These are phyloP conservation scores for Irena cyanogastra DNA, from an alignment of 2,113 vertebrate species.

Conservation along the genomic window DNA sequence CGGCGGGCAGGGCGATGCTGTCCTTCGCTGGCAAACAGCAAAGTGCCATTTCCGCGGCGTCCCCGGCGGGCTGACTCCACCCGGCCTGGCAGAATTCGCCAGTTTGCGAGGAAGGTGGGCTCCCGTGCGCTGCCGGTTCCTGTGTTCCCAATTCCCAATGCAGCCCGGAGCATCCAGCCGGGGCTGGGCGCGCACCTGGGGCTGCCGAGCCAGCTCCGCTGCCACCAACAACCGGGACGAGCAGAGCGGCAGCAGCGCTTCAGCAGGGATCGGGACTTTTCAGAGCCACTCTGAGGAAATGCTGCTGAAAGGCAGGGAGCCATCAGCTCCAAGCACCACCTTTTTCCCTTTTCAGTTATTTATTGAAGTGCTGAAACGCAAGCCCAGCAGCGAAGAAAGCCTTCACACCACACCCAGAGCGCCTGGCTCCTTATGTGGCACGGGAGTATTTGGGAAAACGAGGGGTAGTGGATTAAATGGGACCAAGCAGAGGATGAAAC, in stretches of 20 bases:
- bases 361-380: background rate
- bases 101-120: rapidly evolving
- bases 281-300: background rate
- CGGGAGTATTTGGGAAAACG: background rate
- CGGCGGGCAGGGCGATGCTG: background rate
- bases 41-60: rapidly evolving
- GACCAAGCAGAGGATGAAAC: background rate
- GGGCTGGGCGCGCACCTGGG: background rate
- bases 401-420: background rate
- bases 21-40: background rate
- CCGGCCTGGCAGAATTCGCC: background rate
- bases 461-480: background rate
- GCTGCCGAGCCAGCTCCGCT: too few species aligned
- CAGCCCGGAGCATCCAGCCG: background rate
- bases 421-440: rapidly evolving
- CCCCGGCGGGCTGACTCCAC: background rate
- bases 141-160: background rate
- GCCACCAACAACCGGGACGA: too few species aligned
- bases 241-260: too few species aligned
- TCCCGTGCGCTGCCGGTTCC: background rate
- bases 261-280: background rate
- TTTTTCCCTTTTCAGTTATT: background rate
- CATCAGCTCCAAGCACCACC: background rate
- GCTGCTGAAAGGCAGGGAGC: background rate
- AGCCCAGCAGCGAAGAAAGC: background rate